Evolutionary conservation across 2,797 vertebrate genomes (phyloP), one percentile per base, ranked within the genome.

Genomic region (Sebastes hubbsi): DNA sequence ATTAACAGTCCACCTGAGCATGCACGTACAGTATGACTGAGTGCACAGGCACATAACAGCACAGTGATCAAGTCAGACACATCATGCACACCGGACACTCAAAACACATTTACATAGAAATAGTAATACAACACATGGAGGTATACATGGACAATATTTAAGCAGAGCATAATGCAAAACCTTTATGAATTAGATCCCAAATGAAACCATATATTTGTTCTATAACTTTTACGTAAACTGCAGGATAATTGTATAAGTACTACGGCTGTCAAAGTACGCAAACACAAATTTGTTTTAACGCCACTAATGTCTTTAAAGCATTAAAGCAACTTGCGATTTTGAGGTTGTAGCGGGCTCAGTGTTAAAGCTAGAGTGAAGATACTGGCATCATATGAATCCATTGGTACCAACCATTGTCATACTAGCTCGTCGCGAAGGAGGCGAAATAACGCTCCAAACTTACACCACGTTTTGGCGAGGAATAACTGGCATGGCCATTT

Each of bases 1-100:
- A 88, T 87, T 85, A 87, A 88, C 82, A 78, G 63, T 76, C 65
- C 75, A 80, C 75, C 71, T 30, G 67, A 79, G 75, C 86, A 80
- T 89, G 90, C 89, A 84, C 71, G 62, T 42, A 80, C 49, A 70
- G 59, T 38, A 68, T 46, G 71, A 80, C 55, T 38, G 59, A 82
- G 55, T 66, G 66, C 71, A 82, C 64, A 61, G 73, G 74, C 24
- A 83, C 69, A 74, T 10, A 75, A 77, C 74, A 82, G 77, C 69
- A 80, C 77, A 77, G 62, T 36, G 70, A 79, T 80, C 49, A 69
- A 54, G 32, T 82, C 73, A 56, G 78, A 79, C 81, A 88, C 67
- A 34, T 78, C 90, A 87, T 92, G 91, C 90, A 89, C 20, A 78
- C 32, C 7, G n/a, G 30, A 81, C 70, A 84, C 34, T 71, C 54